phyloP scores from a whole-genome alignment of 2,888 invertebrate genomes.

The Blastobasis lacticolella region DNA sequence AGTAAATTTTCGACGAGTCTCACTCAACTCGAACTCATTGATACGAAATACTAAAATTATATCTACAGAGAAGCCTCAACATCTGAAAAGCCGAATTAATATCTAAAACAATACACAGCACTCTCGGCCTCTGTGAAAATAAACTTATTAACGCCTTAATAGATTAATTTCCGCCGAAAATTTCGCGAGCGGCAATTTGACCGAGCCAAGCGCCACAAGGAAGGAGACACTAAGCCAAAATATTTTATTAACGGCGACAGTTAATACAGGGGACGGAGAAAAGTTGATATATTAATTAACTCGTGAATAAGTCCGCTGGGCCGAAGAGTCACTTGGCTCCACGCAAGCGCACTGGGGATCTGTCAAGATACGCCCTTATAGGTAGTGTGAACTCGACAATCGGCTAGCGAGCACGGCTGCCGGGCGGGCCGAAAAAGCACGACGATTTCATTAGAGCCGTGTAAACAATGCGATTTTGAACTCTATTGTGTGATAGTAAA shows the following conservation, averaged over 20 bases:
- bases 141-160: slow-evolving; percentile 37
- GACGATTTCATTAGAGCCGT: slow-evolving; percentile 36
- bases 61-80: too few relatives aligned
- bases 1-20: too few relatives aligned
- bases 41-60: too few relatives aligned
- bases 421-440: slow-evolving; percentile 17
- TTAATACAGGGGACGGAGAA: slow-evolving; percentile 58
- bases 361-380: slow-evolving; percentile 52
- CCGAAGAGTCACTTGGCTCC: slow-evolving; percentile 61
- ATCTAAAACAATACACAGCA: not conserved
- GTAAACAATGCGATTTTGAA: slow-evolving; percentile 30
- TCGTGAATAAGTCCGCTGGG: slow-evolving; percentile 65
- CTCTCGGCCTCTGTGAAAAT: slow-evolving; percentile 18
- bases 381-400: slow-evolving; percentile 52
- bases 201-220: slow-evolving; percentile 6
- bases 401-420: slow-evolving; percentile 38
- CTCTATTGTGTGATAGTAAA: slow-evolving; percentile 12
- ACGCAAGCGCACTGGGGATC: slow-evolving; percentile 58
- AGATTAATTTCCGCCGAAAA: slow-evolving; percentile 12
- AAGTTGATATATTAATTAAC: slow-evolving; percentile 74
- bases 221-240: slow-evolving; percentile 34
- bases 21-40: too few relatives aligned
- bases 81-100: too few relatives aligned
- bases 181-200: slow-evolving; percentile 10
- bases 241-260: slow-evolving; percentile 63